Conservation (phyloP, 1,140 invertebrate species). For the Mactra quadrangularis region DNA sequence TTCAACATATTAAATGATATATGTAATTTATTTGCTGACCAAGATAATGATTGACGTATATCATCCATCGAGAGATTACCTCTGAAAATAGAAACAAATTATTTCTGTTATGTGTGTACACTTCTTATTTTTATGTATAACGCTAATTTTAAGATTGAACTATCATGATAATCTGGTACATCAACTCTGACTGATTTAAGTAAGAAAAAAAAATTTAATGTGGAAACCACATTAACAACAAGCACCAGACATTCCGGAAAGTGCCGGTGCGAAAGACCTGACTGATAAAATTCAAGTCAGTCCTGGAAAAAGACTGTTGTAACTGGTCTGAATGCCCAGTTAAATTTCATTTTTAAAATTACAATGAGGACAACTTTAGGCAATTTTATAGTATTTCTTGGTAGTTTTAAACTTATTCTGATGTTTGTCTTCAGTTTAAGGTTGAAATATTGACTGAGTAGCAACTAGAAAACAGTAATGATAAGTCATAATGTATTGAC, state of each 20-base stretch:
- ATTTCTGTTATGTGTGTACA: not conserved
- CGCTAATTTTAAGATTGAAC: not conserved
- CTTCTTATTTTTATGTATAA: not conserved
- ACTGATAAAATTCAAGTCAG: too few species aligned
- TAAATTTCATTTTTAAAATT: too few species aligned
- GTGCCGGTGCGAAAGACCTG: not conserved
- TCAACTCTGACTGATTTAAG: not conserved
- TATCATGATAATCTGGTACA: not conserved
- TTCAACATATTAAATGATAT: constrained; percentile 15
- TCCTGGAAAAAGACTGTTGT: too few species aligned
- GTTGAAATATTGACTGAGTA: too few species aligned
- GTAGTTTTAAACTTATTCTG: too few species aligned
- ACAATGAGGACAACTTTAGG: too few species aligned
- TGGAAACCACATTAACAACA: not conserved
- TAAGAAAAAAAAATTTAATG: too few species aligned
- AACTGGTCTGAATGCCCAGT: too few species aligned
- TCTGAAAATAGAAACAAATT: constrained; percentile 32
- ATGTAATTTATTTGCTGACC: constrained; percentile 51
- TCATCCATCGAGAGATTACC: constrained; percentile 49
- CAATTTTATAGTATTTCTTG: too few species aligned
- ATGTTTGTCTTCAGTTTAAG: too few species aligned
- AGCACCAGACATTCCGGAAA: not conserved
- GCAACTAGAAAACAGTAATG: not conserved
- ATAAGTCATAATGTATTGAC: not conserved
- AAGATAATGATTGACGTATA: constrained; percentile 37